Base-by-base conservation (phyloP, 2,113 vertebrate genomes). In the Amphiprion percula region DNA sequence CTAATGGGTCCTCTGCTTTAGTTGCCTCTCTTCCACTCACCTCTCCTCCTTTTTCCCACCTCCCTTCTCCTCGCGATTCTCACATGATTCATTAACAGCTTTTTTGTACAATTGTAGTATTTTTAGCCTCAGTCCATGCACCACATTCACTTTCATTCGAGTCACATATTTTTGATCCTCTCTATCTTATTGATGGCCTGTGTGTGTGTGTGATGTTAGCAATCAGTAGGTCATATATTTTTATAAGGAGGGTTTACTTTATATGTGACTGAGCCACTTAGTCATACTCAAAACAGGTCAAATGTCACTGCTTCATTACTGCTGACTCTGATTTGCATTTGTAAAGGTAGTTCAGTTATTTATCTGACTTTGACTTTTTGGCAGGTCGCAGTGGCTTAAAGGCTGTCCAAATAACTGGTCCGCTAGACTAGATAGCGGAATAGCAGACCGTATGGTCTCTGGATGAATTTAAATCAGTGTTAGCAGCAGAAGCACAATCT, bases 61-160 rank as follows among this genome's bases (percentile, higher is more conserved):
- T 78, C 47, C 37, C 26, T 58, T 71, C 54, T 60, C 23, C 76
- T 68, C 28, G 47, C 67, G 62, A 65, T 74, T 68, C 72, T 86
- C 87, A 78, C 77, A 71, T 61, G 62, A 88, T 86, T 85, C 74
- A 82, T 92, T 90, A 84, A 66, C 79, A 82, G 74, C 72, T 70
- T 76, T 83, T 80, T 46, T n/a, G 19, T 76, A 50, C 63, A 77
- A 23, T 80, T 58, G 58, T 41, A 26, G 58, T 86, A 88, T 89
- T 92, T 92, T 89, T 82, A 86, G 67, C 63, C 37, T 68, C 24
- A 19, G 19, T 68, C 59, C 56, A 37, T 65, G 12, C 65, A 59
- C 77, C 60, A 62, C 52, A 26, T 62, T 69, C 39, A 19, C 10
- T 69, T 65, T 77, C 41, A 3, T 49, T 52, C 47, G 44, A 56